Evolutionary conservation across 1,140 invertebrate species (phyloP).

Genomic region (Drosophila orena): DNA sequence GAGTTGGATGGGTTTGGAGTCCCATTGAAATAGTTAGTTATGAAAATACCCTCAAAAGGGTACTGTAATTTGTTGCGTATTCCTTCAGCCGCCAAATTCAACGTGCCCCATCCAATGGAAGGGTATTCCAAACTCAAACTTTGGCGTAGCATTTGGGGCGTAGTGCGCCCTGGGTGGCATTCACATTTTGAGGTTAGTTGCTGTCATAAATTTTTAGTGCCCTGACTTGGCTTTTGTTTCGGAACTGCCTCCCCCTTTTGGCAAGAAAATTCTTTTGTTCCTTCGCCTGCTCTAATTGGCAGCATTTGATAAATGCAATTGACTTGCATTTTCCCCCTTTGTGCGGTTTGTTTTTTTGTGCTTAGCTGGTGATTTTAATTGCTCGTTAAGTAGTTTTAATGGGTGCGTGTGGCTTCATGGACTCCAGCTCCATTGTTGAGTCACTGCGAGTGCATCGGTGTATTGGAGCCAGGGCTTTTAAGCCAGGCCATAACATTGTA

Average conservation of each 20-base stretch:
- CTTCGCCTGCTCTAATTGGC: slow-evolving; percentile 64
- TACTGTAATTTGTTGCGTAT: background rate
- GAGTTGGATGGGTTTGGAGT: no score
- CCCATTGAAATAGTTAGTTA: no score
- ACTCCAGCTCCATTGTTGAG: slow-evolving; percentile 38
- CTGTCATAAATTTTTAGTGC: slow-evolving; percentile 81
- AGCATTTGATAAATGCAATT: slow-evolving; percentile 79
- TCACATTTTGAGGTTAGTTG: slow-evolving; percentile 77
- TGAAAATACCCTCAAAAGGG: no score
- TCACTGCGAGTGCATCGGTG: slow-evolving; percentile 18
- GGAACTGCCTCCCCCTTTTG: background rate
- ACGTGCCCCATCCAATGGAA: background rate
- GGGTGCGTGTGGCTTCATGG: slow-evolving; percentile 33
- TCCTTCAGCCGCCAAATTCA: background rate
- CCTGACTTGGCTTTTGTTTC: slow-evolving; percentile 61
- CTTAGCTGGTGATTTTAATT: slow-evolving; percentile 64
- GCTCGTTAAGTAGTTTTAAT: slow-evolving; percentile 77
- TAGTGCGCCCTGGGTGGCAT: slow-evolving; percentile 62
- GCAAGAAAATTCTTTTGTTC: slow-evolving; percentile 50
- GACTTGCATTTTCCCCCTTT: slow-evolving; percentile 50
- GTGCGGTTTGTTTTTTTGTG: slow-evolving; percentile 12
- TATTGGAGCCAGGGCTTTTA: slow-evolving; percentile 14
- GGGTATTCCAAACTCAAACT: slow-evolving; percentile 39
- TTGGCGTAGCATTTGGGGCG: slow-evolving; percentile 51
- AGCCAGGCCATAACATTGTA: slow-evolving; percentile 32